Evolutionary conservation across 2,113 vertebrate genomes (phyloP).

Genomic region (Hyla sarda): DNA sequence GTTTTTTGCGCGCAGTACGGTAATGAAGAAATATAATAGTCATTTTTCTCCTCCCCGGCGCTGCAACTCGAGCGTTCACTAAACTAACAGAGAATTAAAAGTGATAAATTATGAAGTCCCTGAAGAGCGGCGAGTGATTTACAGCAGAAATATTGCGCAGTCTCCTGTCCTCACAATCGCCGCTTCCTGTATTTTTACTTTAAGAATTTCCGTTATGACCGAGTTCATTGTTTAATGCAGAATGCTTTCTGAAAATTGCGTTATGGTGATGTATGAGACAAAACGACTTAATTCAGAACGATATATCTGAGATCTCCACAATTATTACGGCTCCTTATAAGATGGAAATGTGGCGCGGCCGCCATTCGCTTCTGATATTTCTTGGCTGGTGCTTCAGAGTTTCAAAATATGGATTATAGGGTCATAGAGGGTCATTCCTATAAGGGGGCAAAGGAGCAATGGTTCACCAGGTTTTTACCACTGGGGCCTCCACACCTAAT

Average conservation of each 20-base stretch:
- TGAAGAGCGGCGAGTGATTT: conserved; percentile 41
- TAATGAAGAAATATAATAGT: conserved; percentile 65
- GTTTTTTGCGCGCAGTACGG: conserved; percentile 57
- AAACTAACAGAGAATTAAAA: conserved; percentile 56
- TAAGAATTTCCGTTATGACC: neutral
- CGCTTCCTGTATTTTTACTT: conserved; percentile 45
- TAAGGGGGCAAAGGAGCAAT: too few relatives aligned
- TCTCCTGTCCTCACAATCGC: conserved; percentile 28
- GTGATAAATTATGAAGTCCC: conserved; percentile 58
- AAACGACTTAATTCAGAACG: neutral
- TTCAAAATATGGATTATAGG: too few relatives aligned
- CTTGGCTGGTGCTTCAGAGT: too few relatives aligned
- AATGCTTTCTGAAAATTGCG: conserved; percentile 32
- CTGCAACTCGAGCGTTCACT: conserved; percentile 54
- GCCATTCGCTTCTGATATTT: too few relatives aligned
- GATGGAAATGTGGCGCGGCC: too few relatives aligned
- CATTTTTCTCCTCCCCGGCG: conserved; percentile 62
- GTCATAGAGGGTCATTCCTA: too few relatives aligned
- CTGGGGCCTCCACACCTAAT: too few relatives aligned
- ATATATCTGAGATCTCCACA: neutral
- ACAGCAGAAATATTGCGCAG: conserved; percentile 26
- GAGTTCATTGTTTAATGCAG: conserved; percentile 16
- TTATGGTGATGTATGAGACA: neutral
- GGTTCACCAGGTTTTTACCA: too few relatives aligned
- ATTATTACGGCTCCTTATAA: conserved; percentile 8